Evolutionary conservation across 2,113 vertebrate species (phyloP).

Genomic region (Sula dactylatra): DNA sequence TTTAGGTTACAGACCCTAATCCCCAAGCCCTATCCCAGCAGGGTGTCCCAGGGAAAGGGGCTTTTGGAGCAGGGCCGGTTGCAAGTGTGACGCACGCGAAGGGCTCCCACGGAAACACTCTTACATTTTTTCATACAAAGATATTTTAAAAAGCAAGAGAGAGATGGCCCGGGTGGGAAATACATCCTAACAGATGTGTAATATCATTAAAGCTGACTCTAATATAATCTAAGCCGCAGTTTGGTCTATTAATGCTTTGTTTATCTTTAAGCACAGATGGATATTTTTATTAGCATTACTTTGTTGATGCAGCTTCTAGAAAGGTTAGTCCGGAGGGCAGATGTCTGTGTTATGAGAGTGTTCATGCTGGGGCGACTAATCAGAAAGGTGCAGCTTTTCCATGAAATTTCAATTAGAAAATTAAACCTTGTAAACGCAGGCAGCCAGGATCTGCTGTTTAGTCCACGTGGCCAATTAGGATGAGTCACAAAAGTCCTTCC

Average conservation of each 20-base stretch:
- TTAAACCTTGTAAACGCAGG: conserved; percentile 18
- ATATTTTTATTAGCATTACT: conserved; percentile 83
- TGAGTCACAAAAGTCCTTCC: conserved; percentile 14
- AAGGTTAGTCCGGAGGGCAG: conserved; percentile 75
- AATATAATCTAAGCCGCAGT: conserved; percentile 71
- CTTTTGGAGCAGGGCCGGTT: neutral
- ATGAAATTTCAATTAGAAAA: conserved; percentile 69
- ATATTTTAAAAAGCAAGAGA: conserved; percentile 13
- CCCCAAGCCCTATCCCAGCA: neutral
- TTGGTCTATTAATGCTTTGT: conserved; percentile 81
- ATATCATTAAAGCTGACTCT: conserved; percentile 74
- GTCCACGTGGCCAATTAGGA: conserved; percentile 3
- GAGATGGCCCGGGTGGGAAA: conserved; percentile 35
- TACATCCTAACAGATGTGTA: conserved; percentile 72
- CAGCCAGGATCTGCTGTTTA: neutral
- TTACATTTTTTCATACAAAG: conserved; percentile 9
- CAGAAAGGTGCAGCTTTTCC: conserved; percentile 46
- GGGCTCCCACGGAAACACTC: conserved; percentile 1
- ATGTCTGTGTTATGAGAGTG: conserved; percentile 70
- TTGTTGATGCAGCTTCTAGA: conserved; percentile 75
- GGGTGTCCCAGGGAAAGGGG: neutral
- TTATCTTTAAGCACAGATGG: conserved; percentile 82
- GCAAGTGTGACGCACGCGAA: neutral
- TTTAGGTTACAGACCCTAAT: conserved; percentile 48
- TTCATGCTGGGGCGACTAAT: conserved; percentile 52